Evolutionary conservation across 2,888 invertebrate species (phyloP), one percentile per base, ranked within the genome.

Genomic region (Formica aserva): DNA sequence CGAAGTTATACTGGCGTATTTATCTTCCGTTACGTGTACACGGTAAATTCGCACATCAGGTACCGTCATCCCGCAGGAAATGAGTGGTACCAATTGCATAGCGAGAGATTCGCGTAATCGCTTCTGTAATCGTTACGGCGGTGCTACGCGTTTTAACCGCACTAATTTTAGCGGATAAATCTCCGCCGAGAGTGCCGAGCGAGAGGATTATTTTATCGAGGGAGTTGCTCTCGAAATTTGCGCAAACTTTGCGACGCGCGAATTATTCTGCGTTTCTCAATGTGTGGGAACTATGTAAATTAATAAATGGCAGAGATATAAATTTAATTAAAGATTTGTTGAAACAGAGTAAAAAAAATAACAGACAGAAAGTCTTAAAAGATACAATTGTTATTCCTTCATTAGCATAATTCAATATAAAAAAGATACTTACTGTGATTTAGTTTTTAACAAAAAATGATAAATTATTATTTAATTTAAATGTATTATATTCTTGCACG

Each of bases 11-110:
- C 60, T n/a, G 41, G 13, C 69, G 63, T 77, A 67, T 71, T 69
- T 83, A 83, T 84, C 83, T 83, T 84, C 52, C 62, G 84, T 80
- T 75, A 63, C 52, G 76, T 82, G 65, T 52, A 52, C 65, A 82
- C 52, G 72, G 62, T 38, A 75, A 82, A 82, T 38, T 75, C 55
- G 8, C 52, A 62, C 45, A 60, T 45, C 15, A 63, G 13, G 71
- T 22, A 60, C 45, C 78, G 48, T 80, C 60, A 71, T 80, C 71
- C 60, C 18, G 35, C 13, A 62, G 60, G 45, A 80, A 80, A 80
- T 71, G 71, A 71, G 78, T 80, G 60, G 71, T 48, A 80, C 78
- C 71, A 80, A 80, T 80, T 80, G 78, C 71, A 41, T 48, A 80
- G 71, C 78, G 60, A 80, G 60, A 80, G 71, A 80, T 80, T 26